These are phyloP conservation scores for Cephus nigrinus DNA, from an alignment of 2,888 invertebrate genomes.

Conservation along the genomic window DNA sequence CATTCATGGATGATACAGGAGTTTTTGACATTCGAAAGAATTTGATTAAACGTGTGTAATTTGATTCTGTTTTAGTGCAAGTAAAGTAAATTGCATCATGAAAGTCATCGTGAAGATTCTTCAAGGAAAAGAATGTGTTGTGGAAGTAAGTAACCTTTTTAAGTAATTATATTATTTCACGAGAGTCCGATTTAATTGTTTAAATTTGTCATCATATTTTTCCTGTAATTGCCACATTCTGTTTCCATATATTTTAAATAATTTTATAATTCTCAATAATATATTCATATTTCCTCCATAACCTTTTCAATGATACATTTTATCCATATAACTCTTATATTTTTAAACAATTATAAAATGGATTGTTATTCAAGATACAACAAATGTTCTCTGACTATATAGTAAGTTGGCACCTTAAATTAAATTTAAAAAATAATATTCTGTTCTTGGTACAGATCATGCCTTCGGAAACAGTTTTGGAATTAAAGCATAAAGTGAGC, in stretches of 20 bases:
- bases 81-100: slow-evolving; percentile 68
- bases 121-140: slow-evolving; percentile 76
- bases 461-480: slow-evolving; percentile 70
- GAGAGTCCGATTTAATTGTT: neutral
- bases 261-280: no score
- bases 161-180: neutral
- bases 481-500: slow-evolving; percentile 77
- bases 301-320: no score
- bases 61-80: slow-evolving; percentile 8
- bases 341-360: no score
- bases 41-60: slow-evolving; percentile 28
- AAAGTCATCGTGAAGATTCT: slow-evolving; percentile 79
- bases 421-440: no score
- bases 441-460: slow-evolving; percentile 48
- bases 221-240: no score
- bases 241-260: no score
- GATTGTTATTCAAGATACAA: no score
- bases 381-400: no score
- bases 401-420: no score
- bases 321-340: no score
- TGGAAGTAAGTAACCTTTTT: slow-evolving; percentile 70
- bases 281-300: no score
- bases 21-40: slow-evolving; percentile 23
- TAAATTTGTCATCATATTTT: neutral
- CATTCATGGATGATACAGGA: slow-evolving; percentile 21